Conservation (phyloP, 2,888 invertebrate genomes). For the Caenorhabditis angaria region DNA sequence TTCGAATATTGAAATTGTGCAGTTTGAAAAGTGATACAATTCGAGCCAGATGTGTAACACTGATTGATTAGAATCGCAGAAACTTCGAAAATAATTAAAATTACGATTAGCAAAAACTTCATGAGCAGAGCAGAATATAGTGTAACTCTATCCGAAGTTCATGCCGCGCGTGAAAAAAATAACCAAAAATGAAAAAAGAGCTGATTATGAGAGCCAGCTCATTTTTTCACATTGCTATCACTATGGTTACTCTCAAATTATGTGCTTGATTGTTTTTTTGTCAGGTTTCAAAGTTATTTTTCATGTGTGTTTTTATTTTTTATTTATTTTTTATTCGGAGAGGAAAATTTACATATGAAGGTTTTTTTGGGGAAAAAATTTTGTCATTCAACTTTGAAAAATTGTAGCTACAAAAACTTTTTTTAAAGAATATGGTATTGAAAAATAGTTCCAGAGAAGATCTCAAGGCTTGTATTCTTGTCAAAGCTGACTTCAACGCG, state of each 20-base stretch:
- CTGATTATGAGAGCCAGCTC: background rate
- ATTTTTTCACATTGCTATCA: background rate
- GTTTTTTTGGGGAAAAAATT: too few relatives aligned
- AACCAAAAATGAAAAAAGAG: background rate
- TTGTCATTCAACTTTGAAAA: too few relatives aligned
- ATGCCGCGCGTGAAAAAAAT: background rate
- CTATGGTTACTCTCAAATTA: constrained; percentile 6
- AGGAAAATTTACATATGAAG: too few relatives aligned
- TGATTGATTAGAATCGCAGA: constrained; percentile 14
- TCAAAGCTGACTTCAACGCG: too few relatives aligned
- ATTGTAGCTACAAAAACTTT: too few relatives aligned
- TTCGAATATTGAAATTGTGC: constrained; percentile 22
- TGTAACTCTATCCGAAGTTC: background rate
- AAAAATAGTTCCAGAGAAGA: too few relatives aligned
- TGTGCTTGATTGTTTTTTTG: background rate
- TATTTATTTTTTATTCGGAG: constrained; percentile 6
- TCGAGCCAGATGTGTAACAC: constrained; percentile 28
- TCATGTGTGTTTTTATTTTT: constrained; percentile 9
- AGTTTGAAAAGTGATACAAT: constrained; percentile 25
- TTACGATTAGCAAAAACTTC: background rate
- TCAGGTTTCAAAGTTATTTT: background rate
- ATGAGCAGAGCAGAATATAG: too few relatives aligned
- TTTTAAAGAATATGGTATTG: too few relatives aligned
- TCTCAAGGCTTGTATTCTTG: too few relatives aligned
- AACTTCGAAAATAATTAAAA: background rate